A percentile compares a stretch with the other conserved stretches of the same genome.
Conservation (phyloP, 2,888 invertebrate species). For the Hemistola chrysoprasaria region DNA sequence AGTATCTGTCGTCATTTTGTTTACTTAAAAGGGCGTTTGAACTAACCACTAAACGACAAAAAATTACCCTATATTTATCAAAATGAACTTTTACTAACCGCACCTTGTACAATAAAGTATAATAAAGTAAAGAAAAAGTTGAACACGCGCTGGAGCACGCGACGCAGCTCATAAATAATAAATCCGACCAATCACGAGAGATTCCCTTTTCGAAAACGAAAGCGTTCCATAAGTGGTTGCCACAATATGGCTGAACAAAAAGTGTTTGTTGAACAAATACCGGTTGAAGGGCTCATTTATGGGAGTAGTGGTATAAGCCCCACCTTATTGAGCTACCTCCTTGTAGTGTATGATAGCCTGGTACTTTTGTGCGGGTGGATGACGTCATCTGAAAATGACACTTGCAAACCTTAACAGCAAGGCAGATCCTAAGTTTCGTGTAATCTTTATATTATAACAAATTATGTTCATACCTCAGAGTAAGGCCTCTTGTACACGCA, state of each 20-base stretch:
- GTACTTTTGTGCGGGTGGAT: slow-evolving; percentile 42
- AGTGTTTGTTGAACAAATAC: slow-evolving; percentile 28
- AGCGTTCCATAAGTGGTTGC: slow-evolving; percentile 13
- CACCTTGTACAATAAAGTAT: not conserved
- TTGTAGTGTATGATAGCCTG: slow-evolving; percentile 44
- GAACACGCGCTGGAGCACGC: slow-evolving; percentile 3
- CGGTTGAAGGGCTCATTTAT: slow-evolving; percentile 24
- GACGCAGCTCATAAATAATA: slow-evolving; percentile 14
- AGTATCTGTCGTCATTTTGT: slow-evolving; percentile 25
- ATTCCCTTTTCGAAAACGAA: slow-evolving; percentile 15
- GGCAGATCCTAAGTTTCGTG: too few species aligned
- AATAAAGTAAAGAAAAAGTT: slow-evolving; percentile 8
- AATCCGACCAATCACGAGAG: slow-evolving; percentile 24
- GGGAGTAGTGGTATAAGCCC: slow-evolving; percentile 30
- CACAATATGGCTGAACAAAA: slow-evolving; percentile 24
- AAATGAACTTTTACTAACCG: not conserved
- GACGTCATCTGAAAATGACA: slow-evolving; percentile 39
- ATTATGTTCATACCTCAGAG: too few species aligned
- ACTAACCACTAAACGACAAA: slow-evolving; percentile 12
- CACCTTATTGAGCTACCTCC: slow-evolving; percentile 36
- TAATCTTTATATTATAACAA: too few species aligned
- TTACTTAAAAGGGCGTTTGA: slow-evolving; percentile 15
- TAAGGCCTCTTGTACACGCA: too few species aligned
- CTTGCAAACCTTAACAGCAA: too few species aligned
- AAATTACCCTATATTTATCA: not conserved